Conservation (phyloP, 2,797 vertebrate genomes). For the Apodemus agrarius region DNA sequence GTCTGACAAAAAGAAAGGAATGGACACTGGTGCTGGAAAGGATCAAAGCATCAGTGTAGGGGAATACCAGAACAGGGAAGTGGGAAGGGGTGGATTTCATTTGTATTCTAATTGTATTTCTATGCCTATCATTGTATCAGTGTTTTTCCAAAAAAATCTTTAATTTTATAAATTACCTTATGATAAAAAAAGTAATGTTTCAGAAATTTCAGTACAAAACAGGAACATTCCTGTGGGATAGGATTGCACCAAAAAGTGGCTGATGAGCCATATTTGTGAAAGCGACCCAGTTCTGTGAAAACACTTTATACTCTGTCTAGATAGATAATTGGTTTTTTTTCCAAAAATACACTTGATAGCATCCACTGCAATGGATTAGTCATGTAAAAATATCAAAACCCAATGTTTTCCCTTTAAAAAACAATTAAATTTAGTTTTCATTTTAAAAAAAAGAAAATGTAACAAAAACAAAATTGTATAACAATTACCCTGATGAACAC, state of each 20-base stretch:
- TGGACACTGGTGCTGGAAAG: too few species aligned
- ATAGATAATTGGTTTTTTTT: constrained; percentile 29
- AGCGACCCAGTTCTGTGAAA: neutral
- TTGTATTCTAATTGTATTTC: too few species aligned
- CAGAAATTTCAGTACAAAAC: neutral
- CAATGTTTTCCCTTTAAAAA: neutral
- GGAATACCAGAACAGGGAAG: too few species aligned
- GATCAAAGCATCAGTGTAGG: too few species aligned
- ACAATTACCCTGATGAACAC: neutral
- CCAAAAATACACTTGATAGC: neutral
- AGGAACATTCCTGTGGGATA: neutral
- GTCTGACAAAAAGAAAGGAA: too few species aligned
- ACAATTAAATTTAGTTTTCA: neutral
- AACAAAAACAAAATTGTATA: neutral
- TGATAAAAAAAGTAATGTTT: neutral
- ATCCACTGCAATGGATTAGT: neutral
- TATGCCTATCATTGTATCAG: too few species aligned
- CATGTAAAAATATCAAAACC: constrained; percentile 11
- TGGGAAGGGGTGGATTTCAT: too few species aligned
- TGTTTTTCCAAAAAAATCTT: too few species aligned
- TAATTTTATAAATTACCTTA: too few species aligned
- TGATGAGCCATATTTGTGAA: neutral
- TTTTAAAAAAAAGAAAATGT: neutral
- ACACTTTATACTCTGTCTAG: neutral
- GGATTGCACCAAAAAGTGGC: neutral